Conservation (phyloP, 2,113 vertebrate species). For the Erythrolamprus reginae region DNA sequence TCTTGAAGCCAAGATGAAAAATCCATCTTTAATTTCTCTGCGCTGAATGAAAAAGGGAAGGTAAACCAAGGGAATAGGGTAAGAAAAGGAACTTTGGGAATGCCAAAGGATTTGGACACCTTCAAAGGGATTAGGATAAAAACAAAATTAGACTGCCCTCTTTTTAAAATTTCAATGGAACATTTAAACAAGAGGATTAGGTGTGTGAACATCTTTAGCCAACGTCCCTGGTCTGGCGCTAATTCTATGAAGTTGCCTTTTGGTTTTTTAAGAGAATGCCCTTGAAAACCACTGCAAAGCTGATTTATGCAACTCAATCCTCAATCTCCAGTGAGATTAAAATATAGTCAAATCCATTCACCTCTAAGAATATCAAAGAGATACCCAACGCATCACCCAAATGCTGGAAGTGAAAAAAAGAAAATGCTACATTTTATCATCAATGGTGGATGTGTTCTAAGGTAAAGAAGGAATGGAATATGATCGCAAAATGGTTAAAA, state of each 20-base stretch:
- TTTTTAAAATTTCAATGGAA: not conserved
- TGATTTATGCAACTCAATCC: too few species aligned
- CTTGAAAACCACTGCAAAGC: not conserved
- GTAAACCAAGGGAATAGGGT: not conserved
- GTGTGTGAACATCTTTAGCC: not conserved
- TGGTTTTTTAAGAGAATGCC: too few species aligned
- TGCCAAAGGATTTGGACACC: not conserved
- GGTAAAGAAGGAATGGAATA: too few species aligned
- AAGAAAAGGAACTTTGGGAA: not conserved
- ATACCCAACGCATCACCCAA: too few species aligned
- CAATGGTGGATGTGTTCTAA: too few species aligned
- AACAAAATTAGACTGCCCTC: not conserved
- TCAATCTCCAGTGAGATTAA: not conserved
- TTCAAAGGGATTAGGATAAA: not conserved
- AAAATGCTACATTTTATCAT: too few species aligned
- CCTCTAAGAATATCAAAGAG: too few species aligned
- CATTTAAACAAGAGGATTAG: not conserved
- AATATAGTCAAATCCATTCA: not conserved
- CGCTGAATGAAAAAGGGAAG: conserved; percentile 1
- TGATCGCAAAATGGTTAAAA: too few species aligned
- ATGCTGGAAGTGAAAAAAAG: too few species aligned
- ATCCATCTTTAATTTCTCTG: not conserved
- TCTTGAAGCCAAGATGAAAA: not conserved
- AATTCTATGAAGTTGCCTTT: not conserved
- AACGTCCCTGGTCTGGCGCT: too few species aligned